Base-by-base conservation (phyloP, 1,140 invertebrate genomes). In the Aphelinus atriplicis region DNA sequence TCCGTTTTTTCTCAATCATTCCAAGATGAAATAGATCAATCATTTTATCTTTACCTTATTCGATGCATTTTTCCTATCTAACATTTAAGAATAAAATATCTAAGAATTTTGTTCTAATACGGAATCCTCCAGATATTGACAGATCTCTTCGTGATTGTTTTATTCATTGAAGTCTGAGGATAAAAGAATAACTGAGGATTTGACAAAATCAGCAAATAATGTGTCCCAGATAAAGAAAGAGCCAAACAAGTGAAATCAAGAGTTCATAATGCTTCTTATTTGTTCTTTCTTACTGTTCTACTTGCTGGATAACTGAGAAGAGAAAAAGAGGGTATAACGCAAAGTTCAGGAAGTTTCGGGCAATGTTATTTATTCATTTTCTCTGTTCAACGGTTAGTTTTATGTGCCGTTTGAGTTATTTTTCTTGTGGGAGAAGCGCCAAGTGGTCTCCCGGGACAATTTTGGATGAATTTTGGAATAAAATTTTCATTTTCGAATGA, bases 311-410 rank as follows among this genome's bases (percentile, higher is more conserved):
- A 26, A 26, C 26, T 26, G 26, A 26, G 26, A 26, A 0, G 26
- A 26, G 26, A 26, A 26, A 26, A 26, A 26, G 26, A 26, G 26
- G 26, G 26, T 26, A 26, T 26, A 26, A 26, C 26, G 26, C 1
- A 62, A 66, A 57, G 48, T 61, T 61, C 53, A 66, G 51, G 48
- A 67, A 73, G 71, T 67, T 42, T 43, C 5, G 7, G 45, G 48
- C n/a, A 73, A 51, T 58, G 63, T 61, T 73, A 60, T 9, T 1
- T 10, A 26, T 45, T 71, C 42, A 63, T 58, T 46, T 55, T 7
- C 6, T 65, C 42, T 26, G 26, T 26, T 26, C 26, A 26, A 26
- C 26, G 26, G 26, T 26, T 26, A 26, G 26, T 26, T 26, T 26
- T 26, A 26, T 26, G 26, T 26, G 26, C 26, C 9, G 9, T 65